Conservation (phyloP, 2,888 invertebrate species). For the Latrodectus hesperus region DNA sequence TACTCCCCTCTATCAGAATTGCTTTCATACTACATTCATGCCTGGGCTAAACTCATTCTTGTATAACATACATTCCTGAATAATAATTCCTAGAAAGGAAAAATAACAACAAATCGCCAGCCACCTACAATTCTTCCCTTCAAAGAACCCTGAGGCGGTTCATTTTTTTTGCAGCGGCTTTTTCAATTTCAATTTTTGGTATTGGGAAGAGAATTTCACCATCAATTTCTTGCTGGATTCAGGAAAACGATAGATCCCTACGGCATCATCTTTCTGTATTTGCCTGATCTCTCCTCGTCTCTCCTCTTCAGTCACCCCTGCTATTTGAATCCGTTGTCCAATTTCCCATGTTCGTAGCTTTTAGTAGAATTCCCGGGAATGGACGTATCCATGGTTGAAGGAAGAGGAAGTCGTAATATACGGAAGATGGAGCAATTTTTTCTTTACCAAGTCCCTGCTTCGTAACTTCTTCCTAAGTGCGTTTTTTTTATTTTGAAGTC, state of each 20-base stretch:
- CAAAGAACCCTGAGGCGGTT: background rate
- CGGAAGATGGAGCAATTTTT: background rate
- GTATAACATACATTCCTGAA: background rate
- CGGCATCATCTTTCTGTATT: conserved; percentile 9
- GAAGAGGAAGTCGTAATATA: background rate
- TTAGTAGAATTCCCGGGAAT: background rate
- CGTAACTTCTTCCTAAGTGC: too few relatives aligned
- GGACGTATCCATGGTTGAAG: conserved; percentile 1
- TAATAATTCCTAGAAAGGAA: background rate
- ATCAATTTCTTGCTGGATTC: conserved; percentile 19
- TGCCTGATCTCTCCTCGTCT: background rate
- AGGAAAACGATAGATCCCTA: conserved; percentile 33
- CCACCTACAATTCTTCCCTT: conserved; percentile 10
- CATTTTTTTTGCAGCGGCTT: conserved; percentile 27
- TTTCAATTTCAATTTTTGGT: conserved; percentile 41
- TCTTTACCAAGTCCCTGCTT: background rate
- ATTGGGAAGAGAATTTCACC: conserved; percentile 21
- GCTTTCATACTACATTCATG: too few relatives aligned
- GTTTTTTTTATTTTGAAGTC: too few relatives aligned
- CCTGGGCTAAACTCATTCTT: too few relatives aligned
- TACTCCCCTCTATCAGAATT: too few relatives aligned
- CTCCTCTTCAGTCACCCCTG: background rate
- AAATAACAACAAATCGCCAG: conserved; percentile 23
- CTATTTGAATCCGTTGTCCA: conserved; percentile 29
- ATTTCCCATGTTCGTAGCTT: conserved; percentile 39